Evolutionary conservation across 2,888 invertebrate species (phyloP), one percentile per base, ranked within the genome.

Genomic region (Caenorhabditis wallacei): DNA sequence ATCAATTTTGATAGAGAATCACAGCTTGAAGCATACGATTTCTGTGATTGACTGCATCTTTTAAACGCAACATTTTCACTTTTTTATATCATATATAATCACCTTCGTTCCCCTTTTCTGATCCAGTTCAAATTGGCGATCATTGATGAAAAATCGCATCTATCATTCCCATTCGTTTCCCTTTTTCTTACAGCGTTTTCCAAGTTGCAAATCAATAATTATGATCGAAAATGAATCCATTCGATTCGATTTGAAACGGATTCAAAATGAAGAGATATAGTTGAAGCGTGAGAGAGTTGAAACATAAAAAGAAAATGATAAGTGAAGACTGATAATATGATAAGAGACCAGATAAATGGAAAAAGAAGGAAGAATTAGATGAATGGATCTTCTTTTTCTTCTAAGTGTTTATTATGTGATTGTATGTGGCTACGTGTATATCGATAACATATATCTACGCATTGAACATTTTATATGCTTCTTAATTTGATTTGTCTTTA

Each of bases 291-390:
- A 70, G 40, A 43, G 40, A 63, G 53, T 22, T 24, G 30, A 70
- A 61, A 48, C 63, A 71, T 43, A 70, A 35, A 61, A 63, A 70
- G 51, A 53, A 75, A 66, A 37, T 48, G 61, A 61, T 48, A 61
- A 68, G 68, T 57, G 68, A 8, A 48, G 35, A 54, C 11, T 61
- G 78, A 79, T 63, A 79, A 71, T 64, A 64, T 56, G 71, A 79
- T 63, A 79, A 64, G 56, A 66, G 79, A 79, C 46, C 68, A 63
- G 63, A 53, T 59, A 64, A 46, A 30, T 18, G 37, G 61, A n/a
- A 56, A n/a, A 56, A 30, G 24, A 18, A 48, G 51, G 51, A 56
- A 46, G 57, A 53, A 56, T 26, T 53, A 43, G 64, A 64, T 64
- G 37, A 51, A 64, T 64, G 37, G 51, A 56, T 57, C 74, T 46